Evolutionary conservation across 30 jellyfish, hydroid and myxozoan species (phyloP).

Genomic region (Cassiopea andromeda): DNA sequence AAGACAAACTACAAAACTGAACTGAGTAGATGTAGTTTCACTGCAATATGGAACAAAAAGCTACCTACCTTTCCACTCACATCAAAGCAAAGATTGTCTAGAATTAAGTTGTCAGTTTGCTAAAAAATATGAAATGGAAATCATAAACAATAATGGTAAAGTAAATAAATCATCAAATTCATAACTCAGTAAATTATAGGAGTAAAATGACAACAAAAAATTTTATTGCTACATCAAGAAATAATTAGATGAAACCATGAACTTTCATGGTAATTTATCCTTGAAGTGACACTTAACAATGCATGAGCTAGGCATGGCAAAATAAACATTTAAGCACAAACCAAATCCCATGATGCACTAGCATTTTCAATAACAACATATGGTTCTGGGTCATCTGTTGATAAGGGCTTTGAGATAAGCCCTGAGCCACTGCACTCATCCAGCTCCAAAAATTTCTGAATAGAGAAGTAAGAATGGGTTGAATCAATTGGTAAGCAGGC

Average conservation of each 20-base stretch:
- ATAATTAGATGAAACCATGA: too few species aligned
- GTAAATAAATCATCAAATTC: too few species aligned
- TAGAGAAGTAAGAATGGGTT: not conserved
- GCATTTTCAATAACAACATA: conserved; percentile 26
- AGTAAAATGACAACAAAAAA: too few species aligned
- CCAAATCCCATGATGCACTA: conserved; percentile 51
- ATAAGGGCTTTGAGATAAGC: conserved; percentile 5
- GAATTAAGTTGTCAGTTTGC: conserved; percentile 18
- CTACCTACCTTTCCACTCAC: conserved; percentile 3
- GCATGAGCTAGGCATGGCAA: not conserved
- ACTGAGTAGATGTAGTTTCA: too few species aligned
- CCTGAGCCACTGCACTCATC: conserved; percentile 25
- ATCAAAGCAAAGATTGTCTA: conserved; percentile 22
- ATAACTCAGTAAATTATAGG: too few species aligned
- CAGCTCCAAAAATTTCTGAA: conserved; percentile 50
- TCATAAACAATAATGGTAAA: not conserved
- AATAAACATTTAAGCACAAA: not conserved
- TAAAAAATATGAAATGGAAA: not conserved
- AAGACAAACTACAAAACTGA: too few species aligned
- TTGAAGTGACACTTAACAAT: not conserved
- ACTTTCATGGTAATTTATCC: too few species aligned
- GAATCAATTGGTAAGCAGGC: not conserved
- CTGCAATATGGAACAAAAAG: not conserved
- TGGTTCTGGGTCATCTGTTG: conserved; percentile 38
- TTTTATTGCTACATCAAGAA: too few species aligned